Percentiles rank a stretch among this genome's conserved stretches.
phyloP scores from a whole-genome alignment of 1,140 invertebrate species.

The Diuraphis noxia region DNA sequence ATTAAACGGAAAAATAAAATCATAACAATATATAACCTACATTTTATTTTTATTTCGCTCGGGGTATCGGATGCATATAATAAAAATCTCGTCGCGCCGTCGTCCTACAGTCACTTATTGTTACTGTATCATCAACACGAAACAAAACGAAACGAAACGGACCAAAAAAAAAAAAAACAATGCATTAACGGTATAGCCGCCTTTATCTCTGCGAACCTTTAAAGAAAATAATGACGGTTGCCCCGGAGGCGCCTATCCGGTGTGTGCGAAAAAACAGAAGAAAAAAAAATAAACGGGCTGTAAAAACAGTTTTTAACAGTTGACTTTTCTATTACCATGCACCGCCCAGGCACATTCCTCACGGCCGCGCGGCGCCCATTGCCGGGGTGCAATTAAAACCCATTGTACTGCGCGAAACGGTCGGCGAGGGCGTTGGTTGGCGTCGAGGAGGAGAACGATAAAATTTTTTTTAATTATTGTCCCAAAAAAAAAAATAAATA shows the following conservation, averaged over 20 bases:
- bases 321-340: slow-evolving; percentile 30
- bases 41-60: background rate
- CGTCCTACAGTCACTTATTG: background rate
- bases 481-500: too few relatives aligned
- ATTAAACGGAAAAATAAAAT: background rate
- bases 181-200: slow-evolving; percentile 6
- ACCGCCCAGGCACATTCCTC: background rate
- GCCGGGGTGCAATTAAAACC: slow-evolving; percentile 35
- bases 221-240: slow-evolving; percentile 45
- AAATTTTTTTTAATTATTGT: slow-evolving; percentile 31
- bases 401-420: background rate
- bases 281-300: slow-evolving; percentile 8
- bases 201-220: background rate
- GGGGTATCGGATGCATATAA: slow-evolving; percentile 21
- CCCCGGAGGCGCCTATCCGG: slow-evolving; percentile 4
- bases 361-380: too few relatives aligned
- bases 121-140: slow-evolving; percentile 6
- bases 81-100: slow-evolving; percentile 27
- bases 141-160: background rate
- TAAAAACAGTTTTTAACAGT: slow-evolving; percentile 40
- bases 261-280: background rate
- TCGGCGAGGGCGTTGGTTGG: background rate
- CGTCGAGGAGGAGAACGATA: background rate
- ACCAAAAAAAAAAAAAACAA: background rate
- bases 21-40: background rate